Conservation (phyloP, 2,888 invertebrate genomes). For the Spodoptera picta region DNA sequence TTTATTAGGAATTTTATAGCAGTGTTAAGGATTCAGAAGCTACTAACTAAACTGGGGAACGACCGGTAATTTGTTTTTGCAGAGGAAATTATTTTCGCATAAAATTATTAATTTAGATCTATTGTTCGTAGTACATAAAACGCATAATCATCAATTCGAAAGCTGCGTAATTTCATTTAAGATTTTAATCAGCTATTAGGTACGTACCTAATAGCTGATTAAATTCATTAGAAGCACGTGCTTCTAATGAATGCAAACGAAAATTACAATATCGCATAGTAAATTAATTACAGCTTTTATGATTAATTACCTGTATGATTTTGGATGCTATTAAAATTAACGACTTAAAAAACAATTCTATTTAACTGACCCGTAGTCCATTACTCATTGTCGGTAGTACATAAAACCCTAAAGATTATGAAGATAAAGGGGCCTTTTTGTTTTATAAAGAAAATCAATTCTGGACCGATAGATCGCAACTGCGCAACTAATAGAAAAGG, state of each 20-base stretch:
- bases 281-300: slow-evolving; percentile 4
- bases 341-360: neutral
- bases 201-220: too few relatives aligned
- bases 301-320: neutral
- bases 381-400: slow-evolving; percentile 9
- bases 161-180: neutral
- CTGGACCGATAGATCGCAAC: slow-evolving; percentile 49
- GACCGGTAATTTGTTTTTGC: slow-evolving; percentile 14
- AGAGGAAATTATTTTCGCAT: slow-evolving; percentile 22
- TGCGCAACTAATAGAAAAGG: slow-evolving; percentile 72
- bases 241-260: neutral
- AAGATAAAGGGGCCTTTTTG: slow-evolving; percentile 29
- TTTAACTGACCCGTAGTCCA: neutral
- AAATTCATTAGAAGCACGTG: too few relatives aligned
- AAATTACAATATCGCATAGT: neutral
- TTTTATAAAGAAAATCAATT: slow-evolving; percentile 55
- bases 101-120: slow-evolving; percentile 27
- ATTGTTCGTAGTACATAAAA: slow-evolving; percentile 20
- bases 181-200: slow-evolving; percentile 11
- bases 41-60: slow-evolving; percentile 1
- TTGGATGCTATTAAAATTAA: neutral
- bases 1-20: slow-evolving; percentile 40
- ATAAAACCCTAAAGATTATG: slow-evolving; percentile 28
- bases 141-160: slow-evolving; percentile 1
- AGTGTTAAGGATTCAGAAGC: slow-evolving; percentile 13